A percentile compares a stretch with the other conserved stretches of the same genome.
phyloP scores from a whole-genome alignment of 2,113 vertebrate species.

The Eclectus roratus region DNA sequence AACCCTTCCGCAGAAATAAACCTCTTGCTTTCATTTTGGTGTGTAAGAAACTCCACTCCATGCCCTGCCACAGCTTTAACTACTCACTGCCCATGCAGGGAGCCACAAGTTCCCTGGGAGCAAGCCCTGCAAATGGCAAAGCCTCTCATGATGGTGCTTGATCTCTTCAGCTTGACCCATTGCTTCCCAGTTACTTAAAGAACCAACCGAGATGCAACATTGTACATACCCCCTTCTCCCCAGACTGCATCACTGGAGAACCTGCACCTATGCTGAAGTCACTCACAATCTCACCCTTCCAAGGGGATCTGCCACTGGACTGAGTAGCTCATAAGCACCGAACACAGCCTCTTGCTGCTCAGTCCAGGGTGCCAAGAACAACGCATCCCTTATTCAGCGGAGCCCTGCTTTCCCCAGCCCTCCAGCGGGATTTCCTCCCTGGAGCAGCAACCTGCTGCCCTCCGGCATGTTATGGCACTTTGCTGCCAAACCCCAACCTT shows the following conservation, averaged over 20 bases:
- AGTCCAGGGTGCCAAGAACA: rapidly evolving
- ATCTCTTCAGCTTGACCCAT: not conserved
- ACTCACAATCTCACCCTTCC: not conserved
- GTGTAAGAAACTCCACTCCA: not conserved
- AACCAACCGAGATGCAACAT: rapidly evolving
- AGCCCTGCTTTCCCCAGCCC: not conserved
- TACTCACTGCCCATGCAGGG: rapidly evolving
- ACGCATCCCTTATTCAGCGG: rapidly evolving
- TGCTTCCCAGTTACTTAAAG: not conserved
- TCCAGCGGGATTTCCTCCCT: rapidly evolving
- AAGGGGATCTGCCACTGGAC: not conserved
- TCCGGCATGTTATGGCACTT: rapidly evolving
- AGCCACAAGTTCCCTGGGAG: not conserved
- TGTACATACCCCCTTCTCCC: not conserved
- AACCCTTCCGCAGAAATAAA: not conserved
- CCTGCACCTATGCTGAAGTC: rapidly evolving
- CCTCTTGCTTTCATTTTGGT: not conserved
- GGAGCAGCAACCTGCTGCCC: not conserved
- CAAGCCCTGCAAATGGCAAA: not conserved
- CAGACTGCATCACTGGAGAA: rapidly evolving
- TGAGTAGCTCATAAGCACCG: rapidly evolving
- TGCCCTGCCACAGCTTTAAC: not conserved
- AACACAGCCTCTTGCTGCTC: not conserved
- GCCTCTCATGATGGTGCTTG: not conserved
- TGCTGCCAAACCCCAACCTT: not conserved